Conservation (phyloP, 30 jellyfish, hydroid and myxozoan genomes). For the Euphysa ruthae region DNA sequence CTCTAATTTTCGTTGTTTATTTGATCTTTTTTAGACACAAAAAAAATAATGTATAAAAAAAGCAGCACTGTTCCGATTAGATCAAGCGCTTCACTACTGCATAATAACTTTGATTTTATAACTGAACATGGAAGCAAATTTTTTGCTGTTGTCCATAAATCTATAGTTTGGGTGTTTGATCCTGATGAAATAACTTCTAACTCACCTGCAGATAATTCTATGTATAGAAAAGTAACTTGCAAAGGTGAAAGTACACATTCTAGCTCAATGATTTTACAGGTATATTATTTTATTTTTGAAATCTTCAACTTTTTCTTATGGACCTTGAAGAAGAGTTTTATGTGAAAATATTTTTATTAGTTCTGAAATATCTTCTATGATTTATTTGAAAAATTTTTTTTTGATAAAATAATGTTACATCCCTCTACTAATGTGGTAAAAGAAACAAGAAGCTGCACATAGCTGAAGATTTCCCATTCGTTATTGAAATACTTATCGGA, state of each 20-base stretch:
- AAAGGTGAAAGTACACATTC: constrained; percentile 84
- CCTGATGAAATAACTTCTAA: constrained; percentile 37
- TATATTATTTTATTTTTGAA: neutral
- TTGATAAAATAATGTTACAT: too few species aligned
- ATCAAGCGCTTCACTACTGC: constrained; percentile 90
- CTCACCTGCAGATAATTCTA: constrained; percentile 26
- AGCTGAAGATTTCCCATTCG: too few species aligned
- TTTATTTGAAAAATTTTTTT: too few species aligned
- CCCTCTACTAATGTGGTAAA: too few species aligned
- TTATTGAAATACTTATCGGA: too few species aligned
- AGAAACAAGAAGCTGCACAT: too few species aligned
- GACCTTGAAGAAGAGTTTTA: too few species aligned
- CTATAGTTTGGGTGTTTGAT: constrained; percentile 81
- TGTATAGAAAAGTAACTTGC: constrained; percentile 72
- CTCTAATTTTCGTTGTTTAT: too few species aligned
- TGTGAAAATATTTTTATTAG: too few species aligned
- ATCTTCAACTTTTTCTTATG: neutral
- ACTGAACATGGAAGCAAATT: constrained; percentile 35
- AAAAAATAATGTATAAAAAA: constrained; percentile 45
- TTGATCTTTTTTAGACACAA: neutral
- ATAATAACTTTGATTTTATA: constrained; percentile 71
- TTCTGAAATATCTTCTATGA: too few species aligned
- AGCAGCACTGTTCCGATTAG: constrained; percentile 56
- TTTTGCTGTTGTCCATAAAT: constrained; percentile 69
- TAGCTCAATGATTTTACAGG: constrained; percentile 72